These are phyloP conservation scores for Agelas oroides DNA, from an alignment of 37 sponge, comb jelly and placozoan species.

Conservation along the genomic window DNA sequence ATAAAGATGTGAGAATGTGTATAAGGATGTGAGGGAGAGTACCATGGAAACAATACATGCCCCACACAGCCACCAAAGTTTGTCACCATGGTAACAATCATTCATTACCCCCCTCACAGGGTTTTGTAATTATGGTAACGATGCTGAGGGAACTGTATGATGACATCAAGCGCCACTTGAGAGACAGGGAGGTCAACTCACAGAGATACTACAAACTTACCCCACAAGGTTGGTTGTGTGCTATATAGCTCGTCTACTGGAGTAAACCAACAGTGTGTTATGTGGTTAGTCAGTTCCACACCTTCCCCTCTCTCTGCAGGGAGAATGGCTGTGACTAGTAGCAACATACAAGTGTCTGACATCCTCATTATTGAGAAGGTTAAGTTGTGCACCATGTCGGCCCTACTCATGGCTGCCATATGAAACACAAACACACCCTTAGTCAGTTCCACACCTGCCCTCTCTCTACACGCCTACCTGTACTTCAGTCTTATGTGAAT, in stretches of 20 bases:
- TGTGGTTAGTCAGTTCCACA: neutral
- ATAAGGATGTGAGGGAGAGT: too few species aligned
- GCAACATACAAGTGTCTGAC: constrained; percentile 82
- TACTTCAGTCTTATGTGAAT: neutral
- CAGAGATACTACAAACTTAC: constrained; percentile 84
- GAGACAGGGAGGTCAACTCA: constrained; percentile 88
- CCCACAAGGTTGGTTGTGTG: constrained; percentile 50
- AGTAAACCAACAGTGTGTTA: too few species aligned
- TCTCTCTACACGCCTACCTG: too few species aligned
- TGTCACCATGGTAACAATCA: too few species aligned
- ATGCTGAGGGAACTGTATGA: constrained; percentile 88
- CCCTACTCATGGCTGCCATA: too few species aligned
- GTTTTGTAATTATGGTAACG: constrained; percentile 87
- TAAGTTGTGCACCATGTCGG: neutral
- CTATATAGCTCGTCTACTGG: too few species aligned
- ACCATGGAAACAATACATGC: too few species aligned
- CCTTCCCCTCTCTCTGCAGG: constrained; percentile 39
- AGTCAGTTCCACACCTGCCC: too few species aligned
- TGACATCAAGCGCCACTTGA: constrained; percentile 81
- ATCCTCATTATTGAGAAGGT: constrained; percentile 85
- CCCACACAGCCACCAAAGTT: too few species aligned
- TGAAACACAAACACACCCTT: too few species aligned
- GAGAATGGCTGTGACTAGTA: constrained; percentile 45
- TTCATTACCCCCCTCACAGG: constrained; percentile 16
- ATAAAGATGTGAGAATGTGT: neutral